Conservation (phyloP, 1,140 invertebrate species). For the Colletes latitarsis region DNA sequence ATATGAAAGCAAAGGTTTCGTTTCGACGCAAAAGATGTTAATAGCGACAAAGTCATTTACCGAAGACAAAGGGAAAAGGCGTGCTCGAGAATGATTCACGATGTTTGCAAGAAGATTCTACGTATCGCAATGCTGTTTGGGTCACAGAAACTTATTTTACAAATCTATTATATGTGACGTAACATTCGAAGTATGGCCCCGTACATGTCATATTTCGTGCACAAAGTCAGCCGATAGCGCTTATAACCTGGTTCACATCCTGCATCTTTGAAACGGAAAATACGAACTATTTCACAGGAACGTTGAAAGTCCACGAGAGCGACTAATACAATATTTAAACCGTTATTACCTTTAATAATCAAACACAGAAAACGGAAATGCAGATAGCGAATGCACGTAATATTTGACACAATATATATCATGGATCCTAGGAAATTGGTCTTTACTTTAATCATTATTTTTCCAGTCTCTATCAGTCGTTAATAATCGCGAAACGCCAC, state of each 20-base stretch:
- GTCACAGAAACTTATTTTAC: background rate
- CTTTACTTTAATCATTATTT: background rate
- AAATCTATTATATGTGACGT: slow-evolving; percentile 5
- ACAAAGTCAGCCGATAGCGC: background rate
- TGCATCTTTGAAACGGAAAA: background rate
- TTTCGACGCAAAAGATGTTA: background rate
- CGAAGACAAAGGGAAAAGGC: background rate
- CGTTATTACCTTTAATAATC: background rate
- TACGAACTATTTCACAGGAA: background rate
- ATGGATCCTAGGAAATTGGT: background rate
- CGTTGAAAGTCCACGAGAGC: background rate
- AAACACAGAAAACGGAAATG: background rate
- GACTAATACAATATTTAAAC: slow-evolving; percentile 20
- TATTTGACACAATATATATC: background rate
- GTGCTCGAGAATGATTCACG: too few species aligned
- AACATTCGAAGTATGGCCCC: background rate
- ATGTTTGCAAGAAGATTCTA: background rate
- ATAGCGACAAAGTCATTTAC: background rate
- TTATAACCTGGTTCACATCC: background rate
- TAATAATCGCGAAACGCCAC: background rate
- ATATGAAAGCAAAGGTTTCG: background rate
- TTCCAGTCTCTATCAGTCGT: too few species aligned
- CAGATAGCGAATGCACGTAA: background rate
- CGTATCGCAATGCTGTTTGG: background rate
- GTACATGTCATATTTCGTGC: background rate